A percentile compares a stretch with the other conserved stretches of the same genome.
These are phyloP conservation scores for Amphiprion ocellaris DNA, from an alignment of 2,113 vertebrate genomes.

Conservation along the genomic window DNA sequence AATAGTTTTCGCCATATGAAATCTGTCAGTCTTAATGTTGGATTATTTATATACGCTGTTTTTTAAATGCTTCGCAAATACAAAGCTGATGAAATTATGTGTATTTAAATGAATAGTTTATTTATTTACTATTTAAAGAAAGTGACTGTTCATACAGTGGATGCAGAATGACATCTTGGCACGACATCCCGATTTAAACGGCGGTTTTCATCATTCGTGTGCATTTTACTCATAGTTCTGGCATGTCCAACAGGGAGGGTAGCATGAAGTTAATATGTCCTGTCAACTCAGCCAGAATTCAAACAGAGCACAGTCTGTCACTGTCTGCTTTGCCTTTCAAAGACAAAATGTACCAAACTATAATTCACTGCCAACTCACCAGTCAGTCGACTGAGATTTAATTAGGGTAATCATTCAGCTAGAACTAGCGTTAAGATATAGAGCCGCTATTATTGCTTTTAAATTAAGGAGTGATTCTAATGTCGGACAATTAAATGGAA, in stretches of 20 bases:
- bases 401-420: conserved; percentile 10
- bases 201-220: too few relatives aligned
- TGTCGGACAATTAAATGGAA: conserved; percentile 5
- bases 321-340: conserved; percentile 2
- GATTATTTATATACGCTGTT: too few relatives aligned
- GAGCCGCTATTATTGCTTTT: not conserved
- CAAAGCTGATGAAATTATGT: too few relatives aligned
- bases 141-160: too few relatives aligned
- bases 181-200: too few relatives aligned
- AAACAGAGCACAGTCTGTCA: conserved; percentile 7
- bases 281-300: conserved; percentile 7
- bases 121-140: too few relatives aligned
- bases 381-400: conserved; percentile 17
- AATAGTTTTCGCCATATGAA: too few relatives aligned
- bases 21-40: too few relatives aligned
- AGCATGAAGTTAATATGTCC: not conserved
- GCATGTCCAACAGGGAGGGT: not conserved
- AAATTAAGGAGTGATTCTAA: conserved; percentile 3
- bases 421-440: not conserved
- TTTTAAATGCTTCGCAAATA: too few relatives aligned
- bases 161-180: too few relatives aligned
- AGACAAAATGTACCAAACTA: not conserved
- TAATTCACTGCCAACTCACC: conserved; percentile 1
- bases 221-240: not conserved
- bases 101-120: too few relatives aligned